These are phyloP conservation scores for Marronus borbonicus DNA, from an alignment of 2,888 invertebrate species.

Conservation along the genomic window DNA sequence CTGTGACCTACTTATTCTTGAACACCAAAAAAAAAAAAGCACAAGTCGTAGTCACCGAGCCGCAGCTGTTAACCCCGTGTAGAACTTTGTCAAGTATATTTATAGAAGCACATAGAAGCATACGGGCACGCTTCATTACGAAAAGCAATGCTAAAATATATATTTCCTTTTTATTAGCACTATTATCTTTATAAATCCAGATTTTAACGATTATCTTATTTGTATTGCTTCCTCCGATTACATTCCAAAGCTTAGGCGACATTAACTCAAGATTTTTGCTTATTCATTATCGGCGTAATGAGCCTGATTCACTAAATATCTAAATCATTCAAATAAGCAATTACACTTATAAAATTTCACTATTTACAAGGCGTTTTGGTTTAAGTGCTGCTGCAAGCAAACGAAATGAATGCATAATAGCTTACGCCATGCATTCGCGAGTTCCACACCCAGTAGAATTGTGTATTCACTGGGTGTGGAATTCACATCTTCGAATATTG, in stretches of 20 bases:
- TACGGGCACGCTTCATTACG: too few relatives aligned
- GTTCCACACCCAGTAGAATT: conserved; percentile 10
- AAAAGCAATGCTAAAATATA: too few relatives aligned
- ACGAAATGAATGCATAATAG: conserved; percentile 1
- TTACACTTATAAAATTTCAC: not conserved
- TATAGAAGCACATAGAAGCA: not conserved
- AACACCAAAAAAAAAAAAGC: conserved; percentile 6
- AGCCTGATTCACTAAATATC: not conserved
- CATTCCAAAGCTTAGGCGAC: too few relatives aligned
- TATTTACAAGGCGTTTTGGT: not conserved
- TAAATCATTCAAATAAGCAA: conserved; percentile 7
- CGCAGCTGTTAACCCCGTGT: conserved; percentile 22
- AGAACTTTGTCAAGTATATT: conserved; percentile 7
- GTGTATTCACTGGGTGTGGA: conserved; percentile 11
- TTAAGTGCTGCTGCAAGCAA: not conserved
- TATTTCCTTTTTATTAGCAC: too few relatives aligned
- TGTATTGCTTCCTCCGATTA: too few relatives aligned
- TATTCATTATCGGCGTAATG: not conserved
- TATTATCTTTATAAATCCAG: too few relatives aligned
- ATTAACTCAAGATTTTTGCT: too few relatives aligned
- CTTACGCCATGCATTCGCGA: not conserved
- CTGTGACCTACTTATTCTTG: conserved; percentile 25
- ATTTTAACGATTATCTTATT: too few relatives aligned
- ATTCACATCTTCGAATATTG: conserved; percentile 23
- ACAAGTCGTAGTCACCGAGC: not conserved